Percentiles rank a stretch among this genome's conserved stretches.
Conservation (phyloP, 2,113 vertebrate species). For the Labeo rohita region DNA sequence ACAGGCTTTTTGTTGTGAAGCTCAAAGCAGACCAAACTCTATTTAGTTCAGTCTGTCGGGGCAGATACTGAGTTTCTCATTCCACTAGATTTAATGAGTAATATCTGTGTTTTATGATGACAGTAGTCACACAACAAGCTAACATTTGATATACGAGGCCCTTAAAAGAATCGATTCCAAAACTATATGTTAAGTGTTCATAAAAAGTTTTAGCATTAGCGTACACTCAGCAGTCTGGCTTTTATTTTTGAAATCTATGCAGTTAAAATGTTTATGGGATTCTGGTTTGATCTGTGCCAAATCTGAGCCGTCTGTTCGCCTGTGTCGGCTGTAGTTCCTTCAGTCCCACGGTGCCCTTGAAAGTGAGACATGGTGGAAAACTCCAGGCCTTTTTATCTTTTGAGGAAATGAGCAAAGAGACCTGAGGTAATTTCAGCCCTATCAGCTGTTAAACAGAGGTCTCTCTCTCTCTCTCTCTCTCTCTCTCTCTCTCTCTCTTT, state of each 20-base stretch:
- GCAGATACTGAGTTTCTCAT: background rate
- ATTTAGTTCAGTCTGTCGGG: background rate
- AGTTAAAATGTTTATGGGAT: background rate
- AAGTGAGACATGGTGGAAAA: background rate
- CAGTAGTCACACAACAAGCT: background rate
- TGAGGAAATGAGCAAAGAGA: slow-evolving; percentile 16
- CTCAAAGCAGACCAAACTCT: background rate
- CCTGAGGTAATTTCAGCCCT: background rate
- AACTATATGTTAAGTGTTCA: background rate
- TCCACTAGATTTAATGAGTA: background rate
- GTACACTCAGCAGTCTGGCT: background rate
- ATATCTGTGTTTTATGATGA: background rate
- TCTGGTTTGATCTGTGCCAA: background rate
- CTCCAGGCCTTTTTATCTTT: slow-evolving; percentile 3
- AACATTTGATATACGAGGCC: background rate
- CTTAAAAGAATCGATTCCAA: background rate
- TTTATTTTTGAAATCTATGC: background rate
- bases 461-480: background rate
- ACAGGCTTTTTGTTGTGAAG: background rate
- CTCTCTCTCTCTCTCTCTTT: background rate
- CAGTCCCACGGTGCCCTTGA: background rate
- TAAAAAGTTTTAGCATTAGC: background rate
- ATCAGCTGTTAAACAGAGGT: slow-evolving; percentile 17
- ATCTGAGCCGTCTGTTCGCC: background rate
- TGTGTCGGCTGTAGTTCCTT: background rate